phyloP scores from a whole-genome alignment of 1,140 invertebrate genomes.

The Apis mellifera region Amel_HAv3.1 CM009945.2:3868001-3868500 shows the following conservation, averaged over 20 bases:
- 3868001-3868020: constrained; percentile 14
- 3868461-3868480: no score
- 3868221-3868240: constrained; percentile 53
- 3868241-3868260: background rate
- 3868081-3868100: constrained; percentile 41
- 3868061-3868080: constrained; percentile 50
- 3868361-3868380: background rate
- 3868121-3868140: constrained; percentile 38
- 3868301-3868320: constrained; percentile 21
- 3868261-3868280: background rate
- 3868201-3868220: constrained; percentile 61
- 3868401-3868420: no score
- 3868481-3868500: no score
- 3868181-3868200: constrained; percentile 29
- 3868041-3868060: constrained; percentile 29
- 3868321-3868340: background rate
- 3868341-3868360: background rate
- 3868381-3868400: background rate
- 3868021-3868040: constrained; percentile 67
- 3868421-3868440: no score
- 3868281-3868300: constrained; percentile 3
- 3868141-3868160: constrained; percentile 32
- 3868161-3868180: constrained; percentile 31
- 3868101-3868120: constrained; percentile 52
- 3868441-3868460: no score